Evolutionary conservation across 2,113 vertebrate genomes (phyloP), one percentile per base, ranked within the genome.

Genomic region (Rhinichthys klamathensis): DNA sequence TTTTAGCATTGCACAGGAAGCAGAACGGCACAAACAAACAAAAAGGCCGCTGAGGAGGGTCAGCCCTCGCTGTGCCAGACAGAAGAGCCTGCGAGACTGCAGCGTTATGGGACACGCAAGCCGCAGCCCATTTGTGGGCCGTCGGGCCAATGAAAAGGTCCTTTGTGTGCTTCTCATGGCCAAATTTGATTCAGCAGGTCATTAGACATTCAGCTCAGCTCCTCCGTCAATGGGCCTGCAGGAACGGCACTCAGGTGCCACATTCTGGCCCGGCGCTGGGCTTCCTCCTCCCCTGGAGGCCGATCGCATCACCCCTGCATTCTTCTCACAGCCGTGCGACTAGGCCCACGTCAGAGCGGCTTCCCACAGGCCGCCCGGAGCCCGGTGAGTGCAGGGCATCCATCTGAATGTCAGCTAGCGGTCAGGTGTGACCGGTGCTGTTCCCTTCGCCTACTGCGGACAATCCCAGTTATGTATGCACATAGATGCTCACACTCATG

Each of bases 151-250:
- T 95, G 95, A 96, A 96, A 96, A 95, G 95, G 91, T 92, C 94
- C 96, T 96, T 96, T 96, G 95, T 96, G 93, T 93, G 92, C 56
- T 91, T 87, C 94, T 93, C 96, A 96, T 92, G 94, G 96, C 95
- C 95, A 96, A 96, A 95, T 95, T 96, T 94, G 95, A 95, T 96
- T 95, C 95, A 94, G 94, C 90, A 91, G 94, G 94, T 94, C 95
- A 96, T 96, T 96, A 96, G 93, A 94, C 93, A 96, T 96, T 96
- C 95, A 91, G 92, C 93, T 96, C 95, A 95, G 93, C 93, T 94
- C 93, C 93, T 92, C 30, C 92, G 95, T 96, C 95, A 96, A 95
- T 96, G 95, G 94, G 91, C 93, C 25, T 75, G 91, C 90, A 56
- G 94, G 91, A 88, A 93, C 95, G 87, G 93, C 95, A 95, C 93